Conservation (phyloP, 2,797 vertebrate species). For the Siniperca obscura region DNA sequence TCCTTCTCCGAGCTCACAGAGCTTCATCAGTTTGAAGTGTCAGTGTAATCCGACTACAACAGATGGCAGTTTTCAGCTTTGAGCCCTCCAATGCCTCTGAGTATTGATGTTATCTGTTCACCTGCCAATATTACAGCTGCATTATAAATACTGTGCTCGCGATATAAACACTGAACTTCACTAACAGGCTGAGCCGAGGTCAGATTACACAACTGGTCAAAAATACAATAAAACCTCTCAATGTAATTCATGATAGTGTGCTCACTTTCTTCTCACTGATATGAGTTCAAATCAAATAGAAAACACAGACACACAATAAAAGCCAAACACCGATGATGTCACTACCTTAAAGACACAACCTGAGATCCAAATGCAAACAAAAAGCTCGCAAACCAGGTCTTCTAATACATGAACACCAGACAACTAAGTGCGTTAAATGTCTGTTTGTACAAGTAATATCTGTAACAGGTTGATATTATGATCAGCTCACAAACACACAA, state of each 20-base stretch:
- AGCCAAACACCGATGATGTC: too few species aligned
- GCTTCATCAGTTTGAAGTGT: not conserved
- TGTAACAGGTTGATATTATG: too few species aligned
- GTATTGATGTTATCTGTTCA: slow-evolving; percentile 12
- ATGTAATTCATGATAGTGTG: not conserved
- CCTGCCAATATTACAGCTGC: slow-evolving; percentile 9
- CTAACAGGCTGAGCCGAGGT: not conserved
- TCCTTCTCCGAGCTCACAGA: too few species aligned
- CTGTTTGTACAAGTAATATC: too few species aligned
- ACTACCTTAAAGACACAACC: too few species aligned
- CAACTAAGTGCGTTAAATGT: not conserved
- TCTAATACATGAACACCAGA: not conserved
- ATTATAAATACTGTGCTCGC: slow-evolving; percentile 13
- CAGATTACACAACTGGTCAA: not conserved
- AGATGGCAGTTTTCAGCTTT: not conserved
- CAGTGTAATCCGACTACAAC: not conserved
- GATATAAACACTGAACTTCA: not conserved
- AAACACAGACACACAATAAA: not conserved
- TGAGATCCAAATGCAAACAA: too few species aligned
- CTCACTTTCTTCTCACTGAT: not conserved
- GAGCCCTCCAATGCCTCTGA: not conserved
- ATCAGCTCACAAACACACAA: not conserved
- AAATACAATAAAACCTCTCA: not conserved
- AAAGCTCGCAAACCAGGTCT: too few species aligned
- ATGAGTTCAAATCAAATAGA: not conserved